phyloP scores from a whole-genome alignment of 2,113 vertebrate genomes.

The Edolisoma coerulescens region DNA sequence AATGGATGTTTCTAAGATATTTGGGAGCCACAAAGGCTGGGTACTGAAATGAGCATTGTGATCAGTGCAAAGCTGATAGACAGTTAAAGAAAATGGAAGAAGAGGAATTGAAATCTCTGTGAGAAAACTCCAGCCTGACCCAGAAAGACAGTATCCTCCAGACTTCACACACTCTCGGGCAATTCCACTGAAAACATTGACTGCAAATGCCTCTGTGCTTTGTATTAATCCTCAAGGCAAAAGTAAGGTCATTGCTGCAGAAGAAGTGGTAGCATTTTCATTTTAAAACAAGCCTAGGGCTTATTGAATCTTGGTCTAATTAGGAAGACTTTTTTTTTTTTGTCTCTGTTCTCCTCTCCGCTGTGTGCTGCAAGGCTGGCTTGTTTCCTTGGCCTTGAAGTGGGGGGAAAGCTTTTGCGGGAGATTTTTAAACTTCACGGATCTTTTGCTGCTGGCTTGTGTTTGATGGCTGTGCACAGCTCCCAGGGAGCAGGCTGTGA shows the following conservation, averaged over 20 bases:
- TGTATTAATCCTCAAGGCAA: constrained; percentile 23
- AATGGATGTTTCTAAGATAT: not conserved
- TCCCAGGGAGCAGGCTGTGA: not conserved
- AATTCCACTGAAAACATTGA: not conserved
- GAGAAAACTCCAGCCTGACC: not conserved
- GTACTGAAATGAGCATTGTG: not conserved
- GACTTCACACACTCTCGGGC: not conserved
- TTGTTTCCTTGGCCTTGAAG: constrained; percentile 27
- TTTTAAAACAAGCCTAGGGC: constrained; percentile 20
- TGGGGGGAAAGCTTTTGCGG: not conserved
- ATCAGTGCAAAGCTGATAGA: not conserved
- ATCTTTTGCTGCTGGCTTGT: not conserved
- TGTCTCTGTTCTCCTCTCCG: not conserved
- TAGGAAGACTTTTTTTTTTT: not conserved
- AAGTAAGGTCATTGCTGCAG: constrained; percentile 30
- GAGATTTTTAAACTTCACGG: not conserved
- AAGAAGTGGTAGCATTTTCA: constrained; percentile 31
- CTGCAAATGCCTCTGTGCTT: not conserved
- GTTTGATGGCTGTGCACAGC: not conserved
- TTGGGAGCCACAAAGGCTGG: not conserved
- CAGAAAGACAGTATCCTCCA: not conserved
- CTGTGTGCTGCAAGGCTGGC: not conserved
- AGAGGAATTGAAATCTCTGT: not conserved
- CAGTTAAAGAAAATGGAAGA: not conserved
- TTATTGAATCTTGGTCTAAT: constrained; percentile 40